phyloP scores from a whole-genome alignment of 2,888 invertebrate species.

The Polydrusus tereticollis region DNA sequence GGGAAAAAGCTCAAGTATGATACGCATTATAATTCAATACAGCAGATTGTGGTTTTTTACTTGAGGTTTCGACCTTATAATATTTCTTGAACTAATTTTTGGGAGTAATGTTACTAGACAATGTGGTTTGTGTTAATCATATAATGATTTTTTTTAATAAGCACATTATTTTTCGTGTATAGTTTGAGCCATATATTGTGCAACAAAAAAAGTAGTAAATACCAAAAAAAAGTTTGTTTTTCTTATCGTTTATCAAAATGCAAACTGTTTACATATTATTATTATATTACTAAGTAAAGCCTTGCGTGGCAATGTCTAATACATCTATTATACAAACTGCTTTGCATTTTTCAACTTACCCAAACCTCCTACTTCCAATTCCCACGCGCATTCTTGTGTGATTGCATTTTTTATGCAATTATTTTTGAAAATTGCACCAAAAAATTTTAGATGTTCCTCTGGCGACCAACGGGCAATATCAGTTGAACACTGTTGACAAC shows the following conservation, averaged over 20 bases:
- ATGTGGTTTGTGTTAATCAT: constrained; percentile 50
- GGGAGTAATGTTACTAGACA: constrained; percentile 44
- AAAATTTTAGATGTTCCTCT: too few relatives aligned
- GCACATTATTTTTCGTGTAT: constrained; percentile 47
- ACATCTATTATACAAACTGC: constrained; percentile 45
- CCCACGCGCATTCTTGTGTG: too few relatives aligned
- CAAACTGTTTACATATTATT: constrained; percentile 50
- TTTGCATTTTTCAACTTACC: background rate
- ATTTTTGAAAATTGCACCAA: too few relatives aligned
- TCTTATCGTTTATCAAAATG: constrained; percentile 44
- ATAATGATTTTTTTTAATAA: constrained; percentile 42
- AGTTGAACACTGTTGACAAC: too few relatives aligned
- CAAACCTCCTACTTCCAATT: too few relatives aligned
- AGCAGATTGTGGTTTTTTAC: background rate
- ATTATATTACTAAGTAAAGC: constrained; percentile 48
- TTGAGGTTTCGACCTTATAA: constrained; percentile 16
- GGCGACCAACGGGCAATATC: too few relatives aligned
- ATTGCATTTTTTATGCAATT: too few relatives aligned
- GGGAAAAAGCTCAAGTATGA: constrained; percentile 31
- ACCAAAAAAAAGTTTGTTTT: constrained; percentile 49
- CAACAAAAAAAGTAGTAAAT: constrained; percentile 47
- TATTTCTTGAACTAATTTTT: constrained; percentile 29
- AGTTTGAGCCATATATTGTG: constrained; percentile 47
- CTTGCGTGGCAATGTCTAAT: constrained; percentile 50
- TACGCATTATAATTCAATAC: background rate